Conservation (phyloP, 2,113 vertebrate species). For the Platysternon megacephalum region DNA sequence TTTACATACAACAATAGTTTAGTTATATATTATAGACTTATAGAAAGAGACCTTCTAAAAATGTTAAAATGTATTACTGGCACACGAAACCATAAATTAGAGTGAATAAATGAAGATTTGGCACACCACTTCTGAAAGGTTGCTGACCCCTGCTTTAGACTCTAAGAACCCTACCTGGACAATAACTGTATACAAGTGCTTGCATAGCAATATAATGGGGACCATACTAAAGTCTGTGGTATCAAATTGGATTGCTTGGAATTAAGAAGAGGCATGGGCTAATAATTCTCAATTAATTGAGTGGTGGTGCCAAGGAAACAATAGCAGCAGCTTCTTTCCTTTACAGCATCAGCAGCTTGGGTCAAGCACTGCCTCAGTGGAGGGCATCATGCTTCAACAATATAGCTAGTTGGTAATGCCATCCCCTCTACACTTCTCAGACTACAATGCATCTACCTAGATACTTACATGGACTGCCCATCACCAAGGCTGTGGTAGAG, state of each 20-base stretch:
- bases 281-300: constrained; percentile 15
- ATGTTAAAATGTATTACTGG: too few relatives aligned
- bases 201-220: rapidly evolving
- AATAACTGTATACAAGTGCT: neutral
- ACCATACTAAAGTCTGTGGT: neutral
- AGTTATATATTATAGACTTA: too few relatives aligned
- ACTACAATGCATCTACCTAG: neutral
- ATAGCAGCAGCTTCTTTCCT: neutral
- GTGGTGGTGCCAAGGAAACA: neutral
- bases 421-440: neutral
- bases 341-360: neutral
- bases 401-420: neutral
- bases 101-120: too few relatives aligned
- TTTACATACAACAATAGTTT: too few relatives aligned
- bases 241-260: neutral
- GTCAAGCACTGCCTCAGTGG: neutral
- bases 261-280: neutral
- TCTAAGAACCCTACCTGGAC: neutral
- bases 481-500: neutral
- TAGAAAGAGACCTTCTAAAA: too few relatives aligned
- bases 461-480: neutral
- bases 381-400: neutral
- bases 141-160: neutral
- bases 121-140: too few relatives aligned
- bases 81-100: too few relatives aligned